Percentiles rank a stretch among this genome's conserved stretches.
Evolutionary conservation across 2,888 invertebrate species (phyloP).

Genomic region (Cephus pygmeus): DNA sequence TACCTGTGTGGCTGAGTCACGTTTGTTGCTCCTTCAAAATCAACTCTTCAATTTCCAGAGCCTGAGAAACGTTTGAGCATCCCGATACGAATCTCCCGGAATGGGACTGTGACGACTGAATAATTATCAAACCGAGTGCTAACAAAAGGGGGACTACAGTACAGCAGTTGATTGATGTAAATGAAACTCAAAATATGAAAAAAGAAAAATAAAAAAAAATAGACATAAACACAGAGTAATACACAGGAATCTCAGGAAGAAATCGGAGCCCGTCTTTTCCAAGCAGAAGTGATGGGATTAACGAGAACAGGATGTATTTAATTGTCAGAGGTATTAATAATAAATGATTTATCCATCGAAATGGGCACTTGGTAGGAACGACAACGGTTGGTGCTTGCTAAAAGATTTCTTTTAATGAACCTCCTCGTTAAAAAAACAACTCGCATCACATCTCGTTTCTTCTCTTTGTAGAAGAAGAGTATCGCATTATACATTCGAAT

Average conservation of each 20-base stretch:
- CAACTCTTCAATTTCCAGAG: neutral
- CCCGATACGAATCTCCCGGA: neutral
- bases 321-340: neutral
- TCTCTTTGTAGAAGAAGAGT: neutral
- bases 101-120: neutral
- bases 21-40: neutral
- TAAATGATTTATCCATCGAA: neutral
- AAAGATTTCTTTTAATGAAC: constrained; percentile 17
- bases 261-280: neutral
- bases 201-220: too few species aligned
- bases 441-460: constrained; percentile 23
- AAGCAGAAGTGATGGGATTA: neutral
- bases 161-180: too few species aligned
- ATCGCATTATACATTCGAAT: neutral
- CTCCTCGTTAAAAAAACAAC: neutral
- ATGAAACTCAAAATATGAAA: too few species aligned
- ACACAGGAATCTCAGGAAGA: neutral
- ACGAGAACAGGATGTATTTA: neutral
- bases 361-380: neutral
- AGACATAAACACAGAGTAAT: neutral
- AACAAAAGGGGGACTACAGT: neutral
- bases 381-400: neutral
- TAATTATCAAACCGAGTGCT: neutral
- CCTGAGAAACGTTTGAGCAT: neutral
- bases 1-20: neutral